Percentiles rank a stretch among this genome's conserved stretches.
phyloP scores from a whole-genome alignment of 2,888 invertebrate genomes.

The Morpho deidamia region DNA sequence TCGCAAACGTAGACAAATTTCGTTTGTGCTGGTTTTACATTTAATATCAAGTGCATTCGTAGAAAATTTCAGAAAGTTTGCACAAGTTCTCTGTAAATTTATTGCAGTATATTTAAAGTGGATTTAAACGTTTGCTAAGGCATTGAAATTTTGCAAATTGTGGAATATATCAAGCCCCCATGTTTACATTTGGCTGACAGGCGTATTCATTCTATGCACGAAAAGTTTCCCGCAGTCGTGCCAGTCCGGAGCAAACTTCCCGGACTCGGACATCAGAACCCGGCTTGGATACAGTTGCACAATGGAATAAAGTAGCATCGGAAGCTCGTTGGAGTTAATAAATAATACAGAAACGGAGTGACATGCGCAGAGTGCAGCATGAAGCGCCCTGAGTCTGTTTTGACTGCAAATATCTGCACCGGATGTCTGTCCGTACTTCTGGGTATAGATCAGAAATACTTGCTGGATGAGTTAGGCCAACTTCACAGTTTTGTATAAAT shows the following conservation, averaged over 20 bases:
- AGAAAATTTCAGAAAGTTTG: constrained; percentile 7
- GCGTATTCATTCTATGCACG: constrained; percentile 73
- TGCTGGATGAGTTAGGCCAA: constrained; percentile 19
- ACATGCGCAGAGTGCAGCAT: constrained; percentile 69
- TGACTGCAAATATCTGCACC: constrained; percentile 72
- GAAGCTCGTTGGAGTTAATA: constrained; percentile 77
- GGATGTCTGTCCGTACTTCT: constrained; percentile 45
- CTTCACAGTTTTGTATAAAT: constrained; percentile 3
- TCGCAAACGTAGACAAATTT: constrained; percentile 41
- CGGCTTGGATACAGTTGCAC: constrained; percentile 63
- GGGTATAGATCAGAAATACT: constrained; percentile 23
- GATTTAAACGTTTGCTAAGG: constrained; percentile 8
- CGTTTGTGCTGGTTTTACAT: constrained; percentile 33
- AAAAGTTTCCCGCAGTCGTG: constrained; percentile 68
- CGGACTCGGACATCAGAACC: constrained; percentile 66
- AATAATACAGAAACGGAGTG: constrained; percentile 72
- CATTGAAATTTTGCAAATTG: constrained; percentile 12
- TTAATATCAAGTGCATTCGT: constrained; percentile 17
- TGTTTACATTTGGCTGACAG: constrained; percentile 70
- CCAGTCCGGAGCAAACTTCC: constrained; percentile 64
- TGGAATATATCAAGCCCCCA: constrained; percentile 48
- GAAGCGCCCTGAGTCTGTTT: constrained; percentile 64
- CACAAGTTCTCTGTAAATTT: constrained; percentile 6
- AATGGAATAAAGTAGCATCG: constrained; percentile 77
- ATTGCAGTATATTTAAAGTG: constrained; percentile 13